Evolutionary conservation across 2,797 vertebrate genomes (phyloP), one percentile per base, ranked within the genome.

Genomic region (Danio kyathit): DNA sequence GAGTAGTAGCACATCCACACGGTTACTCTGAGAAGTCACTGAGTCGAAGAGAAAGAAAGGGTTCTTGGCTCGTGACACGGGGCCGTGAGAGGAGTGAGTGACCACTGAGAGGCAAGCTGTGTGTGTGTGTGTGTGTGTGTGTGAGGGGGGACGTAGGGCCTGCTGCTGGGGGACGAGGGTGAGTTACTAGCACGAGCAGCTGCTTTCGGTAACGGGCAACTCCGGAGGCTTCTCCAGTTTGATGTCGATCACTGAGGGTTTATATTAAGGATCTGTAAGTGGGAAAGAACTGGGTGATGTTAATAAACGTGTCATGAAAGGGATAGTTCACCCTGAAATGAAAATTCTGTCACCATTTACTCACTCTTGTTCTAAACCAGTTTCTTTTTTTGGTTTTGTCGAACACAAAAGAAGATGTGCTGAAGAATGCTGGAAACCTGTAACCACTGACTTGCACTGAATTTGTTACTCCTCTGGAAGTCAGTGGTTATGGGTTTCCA

Each of bases 151-250:
- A 57, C 17, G 40, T 29, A 41, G 72, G 63, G 5, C 56, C 73
- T 81, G 65, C 73, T 81, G 65, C 77, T 44, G 14, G 51, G 67
- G 59, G 40, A 5, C 17, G 14, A 61, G 40, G 88, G 83, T 89
- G 88, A 94, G 75, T 29, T 79, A 94, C 95, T 97, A 96, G 95
- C 95, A 96, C 76, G 94, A 97, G 93, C 96, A 97, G 89, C 96
- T 96, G 77, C 94, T 97, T 94, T 97, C 96, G 17, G 95, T 97
- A 69, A 97, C 96, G 16, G 95, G 95, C 92, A 96, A 94, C 91
- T 97, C 95, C 2, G 94, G 95, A 79, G 95, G 95, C 81, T 96
- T 96, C 93, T 96, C 95, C 94, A 97, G 91, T 91, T 97, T 95
- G 92, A 97, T 98, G 92, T 99, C 94, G 70, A 96, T 95, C 95